Percentiles rank a stretch among this genome's conserved stretches.
phyloP scores from a whole-genome alignment of 2,888 invertebrate genomes.

The Drymonia ruficornis region DNA sequence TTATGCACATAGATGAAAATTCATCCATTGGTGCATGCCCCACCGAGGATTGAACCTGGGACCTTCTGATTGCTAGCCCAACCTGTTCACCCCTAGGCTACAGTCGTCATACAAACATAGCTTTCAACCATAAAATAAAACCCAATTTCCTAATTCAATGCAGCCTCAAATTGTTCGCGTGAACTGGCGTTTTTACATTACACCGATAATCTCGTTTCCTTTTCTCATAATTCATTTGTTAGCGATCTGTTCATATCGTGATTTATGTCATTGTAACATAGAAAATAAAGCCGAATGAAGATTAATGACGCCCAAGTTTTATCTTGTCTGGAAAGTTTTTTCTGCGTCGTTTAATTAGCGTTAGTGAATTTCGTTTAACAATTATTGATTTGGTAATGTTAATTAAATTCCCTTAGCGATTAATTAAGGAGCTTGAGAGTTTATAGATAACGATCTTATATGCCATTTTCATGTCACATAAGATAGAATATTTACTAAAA shows the following conservation, averaged over 20 bases:
- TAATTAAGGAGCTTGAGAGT: neutral
- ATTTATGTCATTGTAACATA: conserved; percentile 8
- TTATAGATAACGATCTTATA: neutral
- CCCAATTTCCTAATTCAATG: neutral
- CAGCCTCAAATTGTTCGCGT: neutral
- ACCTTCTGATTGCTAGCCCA: no score
- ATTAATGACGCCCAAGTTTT: conserved; percentile 6
- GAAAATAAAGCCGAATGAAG: conserved; percentile 8
- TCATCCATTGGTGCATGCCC: no score
- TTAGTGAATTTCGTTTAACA: neutral
- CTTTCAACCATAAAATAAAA: no score
- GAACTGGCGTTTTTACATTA: neutral
- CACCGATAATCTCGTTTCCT: conserved; percentile 2
- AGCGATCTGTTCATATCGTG: conserved; percentile 7
- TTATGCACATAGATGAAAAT: no score
- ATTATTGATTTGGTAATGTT: neutral
- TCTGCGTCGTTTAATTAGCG: conserved; percentile 5
- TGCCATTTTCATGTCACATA: no score
- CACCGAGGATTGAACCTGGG: no score
- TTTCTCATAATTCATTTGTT: conserved; percentile 4
- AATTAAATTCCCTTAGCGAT: conserved; percentile 2
- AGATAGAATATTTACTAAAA: no score
- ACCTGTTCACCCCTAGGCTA: no score
- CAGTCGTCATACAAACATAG: no score
- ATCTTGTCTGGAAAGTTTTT: conserved; percentile 6